Base-by-base conservation (phyloP, 2,888 invertebrate species). In the Nemapogon koenigi region DNA sequence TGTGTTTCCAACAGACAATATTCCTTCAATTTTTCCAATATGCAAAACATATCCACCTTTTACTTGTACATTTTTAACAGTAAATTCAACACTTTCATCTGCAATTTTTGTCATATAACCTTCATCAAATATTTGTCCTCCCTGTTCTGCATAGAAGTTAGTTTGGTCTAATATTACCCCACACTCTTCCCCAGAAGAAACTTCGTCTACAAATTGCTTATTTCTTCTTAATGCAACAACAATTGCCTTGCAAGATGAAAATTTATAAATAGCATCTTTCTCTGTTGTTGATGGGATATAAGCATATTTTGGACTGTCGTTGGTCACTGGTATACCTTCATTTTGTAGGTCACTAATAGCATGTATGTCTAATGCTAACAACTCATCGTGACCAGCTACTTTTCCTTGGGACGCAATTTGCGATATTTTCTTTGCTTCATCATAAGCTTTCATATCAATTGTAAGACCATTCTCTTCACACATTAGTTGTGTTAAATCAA, bases 111-210 rank as follows among this genome's bases (percentile, higher is more conserved):
- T 87, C 63, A 97, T 82, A 50, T 89, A 94, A 15, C 99, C 99
- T 57, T 93, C 92, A 63, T 99, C 99, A 63, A 86, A 97, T 53
- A 95, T 97, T 78, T 99, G 99, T 10, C 99, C 99, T 44, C 99
- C 99, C 72, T 97, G 95, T 70, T 99, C 99, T 1, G 99, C 97
- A 70, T 99, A 99, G 70, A 99, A 99, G 64, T 84, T 90, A 0
- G 98, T 99, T 53, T 82, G 84, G 62, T 99, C 94, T 42, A 99
- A 76, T 46, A 99, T 76, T 39, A 99, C 73, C 13, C 95, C 97
- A 64, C 95, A 95, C 64, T 94, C 92, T 55, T 94, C 88, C 0
- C 95, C 95, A 17, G 91, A 86, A 19, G 63, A 72, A 6, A 96
- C 89, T 61, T 86, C 81, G 45, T 91, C 81, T 0, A 97, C 94